These are phyloP conservation scores for Vanessa tameamea DNA, from an alignment of 1,140 invertebrate genomes.

Conservation along the genomic window DNA sequence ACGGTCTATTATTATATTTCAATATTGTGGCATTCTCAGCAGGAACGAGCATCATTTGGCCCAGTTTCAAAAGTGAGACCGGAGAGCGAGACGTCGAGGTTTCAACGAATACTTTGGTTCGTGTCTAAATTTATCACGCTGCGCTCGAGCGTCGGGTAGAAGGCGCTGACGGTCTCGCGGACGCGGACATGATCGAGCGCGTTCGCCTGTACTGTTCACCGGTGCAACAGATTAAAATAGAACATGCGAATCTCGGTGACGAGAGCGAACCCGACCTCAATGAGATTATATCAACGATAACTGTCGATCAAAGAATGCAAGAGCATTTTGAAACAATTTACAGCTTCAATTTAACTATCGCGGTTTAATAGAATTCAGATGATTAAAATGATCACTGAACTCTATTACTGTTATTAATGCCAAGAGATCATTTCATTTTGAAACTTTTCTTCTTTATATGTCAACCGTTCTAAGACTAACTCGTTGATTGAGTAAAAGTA, in stretches of 20 bases:
- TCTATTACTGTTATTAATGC: background rate
- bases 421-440: background rate
- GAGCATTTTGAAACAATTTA: too few relatives aligned
- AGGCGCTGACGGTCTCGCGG: conserved; percentile 25
- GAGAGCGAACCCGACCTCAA: conserved; percentile 27
- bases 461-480: too few relatives aligned
- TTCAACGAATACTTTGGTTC: conserved; percentile 71
- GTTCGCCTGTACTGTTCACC: conserved; percentile 14
- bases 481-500: too few relatives aligned
- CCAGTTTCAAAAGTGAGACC: conserved; percentile 77
- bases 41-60: conserved; percentile 74
- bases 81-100: conserved; percentile 72
- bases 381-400: too few relatives aligned
- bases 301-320: background rate
- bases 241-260: conserved; percentile 43
- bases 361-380: too few relatives aligned
- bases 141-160: conserved; percentile 31
- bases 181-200: conserved; percentile 28
- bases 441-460: background rate
- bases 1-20: conserved; percentile 76
- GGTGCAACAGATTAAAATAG: conserved; percentile 54
- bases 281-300: conserved; percentile 2
- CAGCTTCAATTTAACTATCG: background rate
- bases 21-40: conserved; percentile 77
- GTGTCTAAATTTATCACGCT: conserved; percentile 68